Evolutionary conservation across 2,797 vertebrate species (phyloP), one percentile per base, ranked within the genome.

Genomic region (Poliocrania exsul): DNA sequence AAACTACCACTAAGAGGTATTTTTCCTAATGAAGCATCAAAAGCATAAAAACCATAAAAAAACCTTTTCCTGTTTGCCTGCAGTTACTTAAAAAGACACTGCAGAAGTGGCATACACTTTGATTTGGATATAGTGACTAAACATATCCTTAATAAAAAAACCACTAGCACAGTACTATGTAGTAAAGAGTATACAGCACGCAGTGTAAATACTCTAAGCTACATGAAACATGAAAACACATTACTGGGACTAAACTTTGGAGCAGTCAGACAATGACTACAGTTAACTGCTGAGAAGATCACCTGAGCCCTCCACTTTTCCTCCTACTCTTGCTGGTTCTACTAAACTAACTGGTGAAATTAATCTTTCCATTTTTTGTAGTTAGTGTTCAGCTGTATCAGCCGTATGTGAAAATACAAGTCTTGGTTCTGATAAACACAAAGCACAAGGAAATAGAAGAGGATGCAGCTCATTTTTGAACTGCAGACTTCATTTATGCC

Each of bases 371-470:
- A 8, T 28, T 78, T 79, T 53, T 67, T 58, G 61, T 16, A 15
- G 20, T 26, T 31, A 72, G 15, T 51, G 77, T 61, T 74, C 61
- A 66, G 49, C 29, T 77, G 0, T 3, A 62, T n/a, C 33, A 71
- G 16, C 12, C 24, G 46, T 25, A 67, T 0, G 2, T 46, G 16
- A 86, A 78, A 57, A 53, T 26, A 0, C 5, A 64, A 37, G 10
- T 37, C 79, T 56, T 33, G 18, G 74, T 67, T 83, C 35, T 78
- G 65, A 61, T 25, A 90, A 85, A 80, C 6, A 61, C 8, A 69
- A 71, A 82, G 23, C 17, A 86, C 13, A 51, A 64, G 16, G 17
- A 91, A 78, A 53, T 1, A 74, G 13, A 84, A 67, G 5, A 51
- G 8, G 29, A 73, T 12, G 29, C 14, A 75, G 57, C 37, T 77